A percentile compares a stretch with the other conserved stretches of the same genome.
Evolutionary conservation across 1,140 invertebrate genomes (phyloP).

Genomic region (Anastrepha obliqua): DNA sequence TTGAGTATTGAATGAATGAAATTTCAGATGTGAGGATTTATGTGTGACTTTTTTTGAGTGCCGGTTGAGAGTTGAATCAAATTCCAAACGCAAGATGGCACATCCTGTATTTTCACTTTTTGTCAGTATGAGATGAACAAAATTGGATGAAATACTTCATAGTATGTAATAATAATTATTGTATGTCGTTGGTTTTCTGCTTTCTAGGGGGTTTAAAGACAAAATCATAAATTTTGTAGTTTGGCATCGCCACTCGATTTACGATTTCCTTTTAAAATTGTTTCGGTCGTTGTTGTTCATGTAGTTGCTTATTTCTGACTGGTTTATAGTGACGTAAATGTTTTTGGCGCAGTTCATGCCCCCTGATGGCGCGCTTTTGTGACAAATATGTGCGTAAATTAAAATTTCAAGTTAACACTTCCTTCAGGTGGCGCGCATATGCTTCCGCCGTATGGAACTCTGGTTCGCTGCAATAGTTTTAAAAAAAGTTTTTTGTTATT

Average conservation of each 20-base stretch:
- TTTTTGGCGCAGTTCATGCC: not conserved
- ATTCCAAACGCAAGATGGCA: no score
- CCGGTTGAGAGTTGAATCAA: no score
- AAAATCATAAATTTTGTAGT: not conserved
- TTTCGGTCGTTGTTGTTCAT: not conserved
- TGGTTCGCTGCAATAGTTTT: constrained; percentile 42
- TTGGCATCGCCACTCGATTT: not conserved
- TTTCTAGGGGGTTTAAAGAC: not conserved
- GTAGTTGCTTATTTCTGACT: not conserved
- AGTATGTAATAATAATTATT: not conserved
- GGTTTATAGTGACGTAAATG: not conserved
- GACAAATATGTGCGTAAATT: not conserved
- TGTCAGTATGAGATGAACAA: not conserved
- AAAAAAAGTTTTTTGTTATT: not conserved
- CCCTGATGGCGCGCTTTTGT: not conserved
- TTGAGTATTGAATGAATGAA: no score
- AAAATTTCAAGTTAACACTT: constrained; percentile 57
- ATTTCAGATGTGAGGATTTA: no score
- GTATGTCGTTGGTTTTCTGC: not conserved
- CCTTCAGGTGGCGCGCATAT: constrained; percentile 68
- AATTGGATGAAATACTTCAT: not conserved
- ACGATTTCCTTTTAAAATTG: not conserved
- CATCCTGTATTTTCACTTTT: not conserved
- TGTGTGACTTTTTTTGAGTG: no score
- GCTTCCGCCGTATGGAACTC: constrained; percentile 69